Evolutionary conservation across 2,888 invertebrate genomes (phyloP), one percentile per base, ranked within the genome.

Genomic region (Pterobdella sp.): DNA sequence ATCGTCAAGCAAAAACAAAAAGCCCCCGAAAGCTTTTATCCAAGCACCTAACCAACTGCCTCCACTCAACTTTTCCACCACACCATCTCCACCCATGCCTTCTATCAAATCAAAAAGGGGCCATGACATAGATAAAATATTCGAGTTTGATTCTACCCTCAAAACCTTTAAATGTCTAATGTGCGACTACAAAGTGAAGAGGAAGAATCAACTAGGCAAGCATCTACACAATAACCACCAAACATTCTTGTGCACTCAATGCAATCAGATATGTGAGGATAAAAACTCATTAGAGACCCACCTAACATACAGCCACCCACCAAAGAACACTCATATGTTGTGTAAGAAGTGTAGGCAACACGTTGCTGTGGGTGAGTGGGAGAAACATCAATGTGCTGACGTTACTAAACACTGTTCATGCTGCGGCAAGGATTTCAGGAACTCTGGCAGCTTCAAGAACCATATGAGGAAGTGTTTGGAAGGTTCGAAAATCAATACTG

Each of bases 231-330:
- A 32, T 73, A 79, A 78, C 42, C 82, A 82, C 76, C 79, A 80
- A 37, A 79, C 82, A 29, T 81, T 77, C 76, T 78, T 79, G 73
- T 82, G 82, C 77, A 78, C 80, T 22, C 77, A 77, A 64, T 82
- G 82, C 75, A 78, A 78, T 26, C 60, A 56, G 3, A 3, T 56
- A 22, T 4, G 18, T 22, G 60, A n/a, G 10, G 60, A 56, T 56
- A 56, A 56, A 22, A n/a, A 4, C n/a, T 4, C 7, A 4, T 26
- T 56, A 56, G 10, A 56, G 26, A 7, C 18, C 60, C 60, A 56
- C n/a, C n/a, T 56, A 26, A 56, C 60, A 3, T 18, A 22, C n/a
- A 22, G 3, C 3, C 60, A 56, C 60, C 60, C 60, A 4, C 60
- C 60, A 22, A 56, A 56, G 60, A 26, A 26, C 26, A 56, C 14